Conservation (phyloP, 2,888 invertebrate species). For the Oasisia sp. region DNA sequence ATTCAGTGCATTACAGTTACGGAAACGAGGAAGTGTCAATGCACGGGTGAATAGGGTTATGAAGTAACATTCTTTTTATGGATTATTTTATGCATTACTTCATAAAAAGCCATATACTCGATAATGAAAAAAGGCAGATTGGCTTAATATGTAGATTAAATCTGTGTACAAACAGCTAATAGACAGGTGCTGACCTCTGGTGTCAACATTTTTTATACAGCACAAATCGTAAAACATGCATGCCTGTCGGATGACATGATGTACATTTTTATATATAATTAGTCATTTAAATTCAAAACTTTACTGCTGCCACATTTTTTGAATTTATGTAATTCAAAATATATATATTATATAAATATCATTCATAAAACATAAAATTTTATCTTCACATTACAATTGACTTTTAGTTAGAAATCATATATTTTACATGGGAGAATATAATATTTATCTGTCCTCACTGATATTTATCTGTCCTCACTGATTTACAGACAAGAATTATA, state of each 20-base stretch:
- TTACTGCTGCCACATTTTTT: not conserved
- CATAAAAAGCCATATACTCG: not conserved
- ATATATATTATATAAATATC: too few relatives aligned
- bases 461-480: too few relatives aligned
- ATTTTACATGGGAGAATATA: too few relatives aligned
- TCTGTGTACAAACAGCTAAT: not conserved
- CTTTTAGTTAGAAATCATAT: too few relatives aligned
- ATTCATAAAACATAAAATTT: too few relatives aligned
- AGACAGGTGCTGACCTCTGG: not conserved
- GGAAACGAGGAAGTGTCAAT: not conserved
- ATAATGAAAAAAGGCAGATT: not conserved
- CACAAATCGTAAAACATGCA: too few relatives aligned
- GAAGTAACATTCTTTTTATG: not conserved
- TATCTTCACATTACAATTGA: too few relatives aligned
- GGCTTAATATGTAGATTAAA: not conserved
- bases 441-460: too few relatives aligned
- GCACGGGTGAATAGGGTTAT: not conserved
- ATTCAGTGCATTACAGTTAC: not conserved
- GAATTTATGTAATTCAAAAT: too few relatives aligned
- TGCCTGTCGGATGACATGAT: not conserved
- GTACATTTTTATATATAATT: not conserved
- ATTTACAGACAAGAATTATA: not conserved
- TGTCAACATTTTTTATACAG: not conserved
- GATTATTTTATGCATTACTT: not conserved
- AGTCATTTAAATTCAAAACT: not conserved